These are phyloP conservation scores for Lysandra bellargus DNA, from an alignment of 2,888 invertebrate genomes.

Conservation along the genomic window DNA sequence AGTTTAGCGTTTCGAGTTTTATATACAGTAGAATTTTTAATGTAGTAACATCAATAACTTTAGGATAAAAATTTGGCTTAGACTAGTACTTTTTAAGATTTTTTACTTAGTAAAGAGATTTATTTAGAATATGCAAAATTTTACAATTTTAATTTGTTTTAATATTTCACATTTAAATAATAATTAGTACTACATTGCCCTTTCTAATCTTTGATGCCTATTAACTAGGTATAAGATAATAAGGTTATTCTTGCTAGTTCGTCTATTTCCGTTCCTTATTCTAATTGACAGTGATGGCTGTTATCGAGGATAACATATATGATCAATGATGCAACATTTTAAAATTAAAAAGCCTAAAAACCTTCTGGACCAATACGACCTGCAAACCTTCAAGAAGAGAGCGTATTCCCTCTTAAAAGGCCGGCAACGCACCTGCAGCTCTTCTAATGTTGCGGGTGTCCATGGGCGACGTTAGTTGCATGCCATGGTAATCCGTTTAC, in stretches of 20 bases:
- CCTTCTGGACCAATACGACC: too few species aligned
- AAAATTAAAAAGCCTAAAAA: too few species aligned
- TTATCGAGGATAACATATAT: not conserved
- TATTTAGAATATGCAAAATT: not conserved
- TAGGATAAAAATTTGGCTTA: not conserved
- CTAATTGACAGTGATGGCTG: slow-evolving; percentile 17
- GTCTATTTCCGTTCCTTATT: not conserved
- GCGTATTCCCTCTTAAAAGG: too few species aligned
- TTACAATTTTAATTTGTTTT: not conserved
- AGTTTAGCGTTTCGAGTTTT: not conserved
- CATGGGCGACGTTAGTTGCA: too few species aligned
- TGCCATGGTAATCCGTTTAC: too few species aligned
- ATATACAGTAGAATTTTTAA: slow-evolving; percentile 16
- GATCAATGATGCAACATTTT: not conserved
- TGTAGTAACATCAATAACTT: not conserved
- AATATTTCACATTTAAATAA: not conserved
- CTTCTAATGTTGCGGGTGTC: too few species aligned
- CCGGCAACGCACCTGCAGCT: too few species aligned
- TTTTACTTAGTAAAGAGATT: not conserved
- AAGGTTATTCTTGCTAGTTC: not conserved
- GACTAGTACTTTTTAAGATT: not conserved
- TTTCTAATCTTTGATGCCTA: not conserved
- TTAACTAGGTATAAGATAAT: not conserved
- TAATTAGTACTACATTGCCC: not conserved
- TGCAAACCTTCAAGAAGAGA: too few species aligned